A percentile compares a stretch with the other conserved stretches of the same genome.
Conservation (phyloP, 2,888 invertebrate genomes). For the Matsumyia berberina region DNA sequence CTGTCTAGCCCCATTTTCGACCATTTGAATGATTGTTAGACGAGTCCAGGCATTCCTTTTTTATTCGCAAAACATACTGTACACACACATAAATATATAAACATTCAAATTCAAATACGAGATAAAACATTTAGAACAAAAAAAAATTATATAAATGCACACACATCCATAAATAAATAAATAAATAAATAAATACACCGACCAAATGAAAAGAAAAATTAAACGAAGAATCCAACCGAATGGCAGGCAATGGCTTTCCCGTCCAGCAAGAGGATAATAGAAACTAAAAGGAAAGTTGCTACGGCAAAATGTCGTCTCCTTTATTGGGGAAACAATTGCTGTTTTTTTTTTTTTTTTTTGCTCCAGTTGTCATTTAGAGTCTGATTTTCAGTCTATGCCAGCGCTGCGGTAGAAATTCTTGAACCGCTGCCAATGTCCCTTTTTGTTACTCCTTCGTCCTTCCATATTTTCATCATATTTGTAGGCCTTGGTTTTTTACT, state of each 20-base stretch:
- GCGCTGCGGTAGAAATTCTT: conserved; percentile 62
- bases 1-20: background rate
- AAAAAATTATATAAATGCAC: conserved; percentile 3
- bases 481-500: conserved; percentile 42
- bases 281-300: conserved; percentile 19
- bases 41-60: background rate
- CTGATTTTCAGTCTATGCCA: conserved; percentile 38
- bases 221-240: conserved; percentile 9
- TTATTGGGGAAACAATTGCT: background rate
- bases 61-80: conserved; percentile 38
- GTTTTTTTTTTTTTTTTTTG: conserved; percentile 41
- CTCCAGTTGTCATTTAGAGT: conserved; percentile 55
- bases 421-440: conserved; percentile 67
- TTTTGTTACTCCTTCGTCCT: conserved; percentile 2
- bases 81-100: background rate
- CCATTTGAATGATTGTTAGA: too few species aligned
- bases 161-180: background rate
- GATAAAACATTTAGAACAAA: conserved; percentile 28
- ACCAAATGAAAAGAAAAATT: conserved; percentile 15
- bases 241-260: background rate
- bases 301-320: conserved; percentile 19
- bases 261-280: conserved; percentile 26
- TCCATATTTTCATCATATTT: background rate
- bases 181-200: conserved; percentile 6
- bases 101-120: conserved; percentile 29